Percentiles rank a stretch among this genome's conserved stretches.
Evolutionary conservation across 1,140 invertebrate species (phyloP).

Genomic region (Scaptomyza graminum): DNA sequence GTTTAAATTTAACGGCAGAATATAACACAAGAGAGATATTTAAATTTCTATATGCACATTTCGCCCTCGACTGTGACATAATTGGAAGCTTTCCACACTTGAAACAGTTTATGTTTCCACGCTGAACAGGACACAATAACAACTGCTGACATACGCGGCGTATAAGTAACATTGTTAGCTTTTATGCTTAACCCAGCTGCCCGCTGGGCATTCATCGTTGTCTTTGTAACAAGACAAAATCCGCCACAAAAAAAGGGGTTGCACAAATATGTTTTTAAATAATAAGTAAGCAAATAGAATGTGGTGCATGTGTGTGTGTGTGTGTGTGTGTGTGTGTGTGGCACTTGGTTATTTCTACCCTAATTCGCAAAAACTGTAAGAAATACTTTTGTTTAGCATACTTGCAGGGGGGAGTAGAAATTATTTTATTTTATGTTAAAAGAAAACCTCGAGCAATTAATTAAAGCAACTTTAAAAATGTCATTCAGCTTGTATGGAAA

Average conservation of each 20-base stretch:
- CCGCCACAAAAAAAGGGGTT: constrained; percentile 19
- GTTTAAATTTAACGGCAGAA: constrained; percentile 74
- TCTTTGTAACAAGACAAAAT: constrained; percentile 17
- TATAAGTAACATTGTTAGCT: constrained; percentile 70
- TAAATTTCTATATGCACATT: constrained; percentile 21
- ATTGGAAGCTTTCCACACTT: constrained; percentile 61
- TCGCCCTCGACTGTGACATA: constrained; percentile 48
- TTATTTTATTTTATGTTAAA: not conserved
- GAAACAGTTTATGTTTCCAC: constrained; percentile 21
- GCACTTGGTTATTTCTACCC: not conserved
- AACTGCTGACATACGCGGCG: constrained; percentile 43
- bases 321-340: not conserved
- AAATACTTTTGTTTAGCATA: not conserved
- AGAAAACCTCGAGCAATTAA: not conserved
- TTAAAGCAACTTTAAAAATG: not conserved
- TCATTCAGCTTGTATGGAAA: not conserved
- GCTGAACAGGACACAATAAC: constrained; percentile 6
- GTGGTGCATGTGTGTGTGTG: not conserved
- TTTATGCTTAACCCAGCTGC: constrained; percentile 46
- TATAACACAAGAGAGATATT: constrained; percentile 9
- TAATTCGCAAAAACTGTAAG: not conserved
- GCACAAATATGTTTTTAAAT: constrained; percentile 27
- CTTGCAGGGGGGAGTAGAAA: constrained; percentile 3
- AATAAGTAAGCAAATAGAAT: constrained; percentile 5
- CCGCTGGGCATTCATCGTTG: constrained; percentile 37